Evolutionary conservation across 23 tunicate genomes (phyloP), one percentile per base, ranked within the genome.

Genomic region (Styela clava): DNA sequence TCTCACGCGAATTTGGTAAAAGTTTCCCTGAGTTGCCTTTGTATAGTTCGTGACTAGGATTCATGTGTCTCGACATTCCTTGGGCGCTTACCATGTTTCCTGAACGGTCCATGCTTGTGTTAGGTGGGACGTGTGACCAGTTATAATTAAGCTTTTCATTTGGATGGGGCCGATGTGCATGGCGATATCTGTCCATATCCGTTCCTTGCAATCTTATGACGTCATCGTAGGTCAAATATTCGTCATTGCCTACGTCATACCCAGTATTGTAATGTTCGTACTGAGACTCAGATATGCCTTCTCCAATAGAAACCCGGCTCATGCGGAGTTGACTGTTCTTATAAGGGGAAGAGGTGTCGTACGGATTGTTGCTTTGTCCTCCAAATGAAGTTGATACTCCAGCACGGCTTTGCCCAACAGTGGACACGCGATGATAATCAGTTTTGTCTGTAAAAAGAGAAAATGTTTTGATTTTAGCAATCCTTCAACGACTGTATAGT

Each of bases 281-380:
- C 24, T 29, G 63, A 18, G 81, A 76, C 22, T 76, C 81, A 0
- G 81, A 64, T 76, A 76, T 76, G 24, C 65, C 81, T 52, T 76
- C 81, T 25, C 81, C 81, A 27, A 76, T 76, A 5, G 81, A 76
- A 0, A 76, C 64, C 31, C 81, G 81, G 65, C 65, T 76, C 31
- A 76, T n/a, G 12, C 64, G 81, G 16, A 44, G 30, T 23, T 44
- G 81, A 26, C 65, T 23, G 28, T 22, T 29, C 44, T 76, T 76
- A 56, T 76, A 76, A n/a, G 81, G 32, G 16, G 64, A 44, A 7
- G 81, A 24, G 24, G 25, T 24, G 78, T 72, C 37, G 25, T 1
- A 29, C 30, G 30, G 71, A 67, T n/a, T 1, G 30, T 25, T 67
- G 31, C 22, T 24, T 29, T 1, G 78, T 24, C 26, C 25, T 33